phyloP scores from a whole-genome alignment of 2,113 vertebrate genomes.

The Bufo gargarizans region DNA sequence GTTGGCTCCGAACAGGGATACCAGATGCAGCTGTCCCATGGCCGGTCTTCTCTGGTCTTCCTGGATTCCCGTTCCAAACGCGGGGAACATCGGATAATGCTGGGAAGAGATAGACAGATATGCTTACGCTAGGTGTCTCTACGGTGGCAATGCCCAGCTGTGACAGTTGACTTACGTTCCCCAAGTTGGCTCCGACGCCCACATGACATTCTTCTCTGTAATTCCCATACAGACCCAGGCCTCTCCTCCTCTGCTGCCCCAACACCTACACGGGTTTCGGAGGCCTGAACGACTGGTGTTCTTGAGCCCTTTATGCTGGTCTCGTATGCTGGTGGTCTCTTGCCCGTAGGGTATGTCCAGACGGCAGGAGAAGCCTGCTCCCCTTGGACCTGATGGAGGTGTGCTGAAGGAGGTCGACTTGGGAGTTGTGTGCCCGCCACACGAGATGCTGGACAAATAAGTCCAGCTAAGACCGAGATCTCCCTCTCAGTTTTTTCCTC shows the following conservation, averaged over 20 bases:
- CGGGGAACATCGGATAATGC: constrained; percentile 73
- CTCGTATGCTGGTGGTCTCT: constrained; percentile 87
- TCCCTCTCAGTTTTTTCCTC: constrained; percentile 70
- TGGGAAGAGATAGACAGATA: constrained; percentile 56
- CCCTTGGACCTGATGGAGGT: constrained; percentile 65
- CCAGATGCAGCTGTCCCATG: constrained; percentile 72
- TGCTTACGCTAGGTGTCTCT: not conserved
- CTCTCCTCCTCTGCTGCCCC: constrained; percentile 58
- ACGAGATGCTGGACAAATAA: constrained; percentile 66
- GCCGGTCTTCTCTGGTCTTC: constrained; percentile 76
- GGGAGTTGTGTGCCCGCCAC: constrained; percentile 64
- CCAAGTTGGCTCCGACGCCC: constrained; percentile 80
- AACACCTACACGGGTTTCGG: constrained; percentile 7
- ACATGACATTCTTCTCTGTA: constrained; percentile 85
- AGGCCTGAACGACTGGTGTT: not conserved
- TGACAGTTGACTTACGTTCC: constrained; percentile 77
- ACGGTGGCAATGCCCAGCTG: not conserved
- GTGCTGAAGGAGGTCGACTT: constrained; percentile 71
- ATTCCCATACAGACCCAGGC: constrained; percentile 78
- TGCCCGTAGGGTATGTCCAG: constrained; percentile 89
- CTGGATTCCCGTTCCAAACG: constrained; percentile 79
- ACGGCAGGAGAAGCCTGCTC: constrained; percentile 73
- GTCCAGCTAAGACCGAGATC: constrained; percentile 67
- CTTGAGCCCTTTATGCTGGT: constrained; percentile 36
- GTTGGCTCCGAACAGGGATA: constrained; percentile 80